These are phyloP conservation scores for Pleuronectes platessa DNA, from an alignment of 2,113 vertebrate species.

Conservation along the genomic window DNA sequence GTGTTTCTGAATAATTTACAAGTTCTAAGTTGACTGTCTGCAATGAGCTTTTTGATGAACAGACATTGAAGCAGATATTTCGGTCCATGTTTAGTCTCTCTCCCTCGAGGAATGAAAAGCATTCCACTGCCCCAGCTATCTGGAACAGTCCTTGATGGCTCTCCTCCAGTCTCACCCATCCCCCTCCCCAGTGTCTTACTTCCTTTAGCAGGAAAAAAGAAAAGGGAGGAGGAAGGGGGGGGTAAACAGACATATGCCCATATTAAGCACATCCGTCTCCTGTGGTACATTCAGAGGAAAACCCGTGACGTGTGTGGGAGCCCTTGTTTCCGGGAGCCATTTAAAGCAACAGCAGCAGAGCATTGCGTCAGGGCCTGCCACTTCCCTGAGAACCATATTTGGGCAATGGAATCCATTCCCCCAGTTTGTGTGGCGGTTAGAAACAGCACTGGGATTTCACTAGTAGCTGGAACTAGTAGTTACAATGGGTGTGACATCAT, in stretches of 20 bases:
- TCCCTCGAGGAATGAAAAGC: neutral
- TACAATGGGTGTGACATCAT: neutral
- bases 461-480: neutral
- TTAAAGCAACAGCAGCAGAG: conserved; percentile 58
- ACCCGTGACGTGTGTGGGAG: conserved; percentile 72
- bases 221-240: neutral
- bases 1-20: no score
- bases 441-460: neutral
- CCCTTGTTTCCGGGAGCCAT: conserved; percentile 72
- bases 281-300: conserved; percentile 64
- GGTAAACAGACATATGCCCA: conserved; percentile 59
- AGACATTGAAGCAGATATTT: neutral
- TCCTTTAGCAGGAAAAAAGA: conserved; percentile 58
- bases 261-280: conserved; percentile 68
- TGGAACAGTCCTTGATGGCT: conserved; percentile 22
- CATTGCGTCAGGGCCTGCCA: conserved; percentile 38
- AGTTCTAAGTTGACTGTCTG: no score
- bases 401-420: conserved; percentile 43
- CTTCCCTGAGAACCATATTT: conserved; percentile 70
- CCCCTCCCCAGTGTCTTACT: conserved; percentile 40
- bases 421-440: neutral
- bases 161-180: conserved; percentile 58
- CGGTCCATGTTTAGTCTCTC: conserved; percentile 15
- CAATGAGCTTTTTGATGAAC: neutral
- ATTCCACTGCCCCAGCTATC: neutral